A percentile compares a stretch with the other conserved stretches of the same genome.
Conservation (phyloP, 2,888 invertebrate species). For the Cataglyphis cursor region DNA sequence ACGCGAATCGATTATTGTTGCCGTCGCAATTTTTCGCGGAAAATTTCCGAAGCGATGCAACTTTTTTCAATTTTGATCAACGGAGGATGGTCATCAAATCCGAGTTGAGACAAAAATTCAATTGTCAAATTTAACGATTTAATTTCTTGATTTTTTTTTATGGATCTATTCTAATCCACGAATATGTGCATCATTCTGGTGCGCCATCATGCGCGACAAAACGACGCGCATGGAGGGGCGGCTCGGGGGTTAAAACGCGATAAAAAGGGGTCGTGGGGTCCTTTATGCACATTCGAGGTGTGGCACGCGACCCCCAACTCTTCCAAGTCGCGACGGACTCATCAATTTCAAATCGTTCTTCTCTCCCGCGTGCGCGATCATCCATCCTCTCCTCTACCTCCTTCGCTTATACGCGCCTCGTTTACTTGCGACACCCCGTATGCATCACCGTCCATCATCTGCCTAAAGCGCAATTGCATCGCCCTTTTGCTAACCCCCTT, state of each 20-base stretch:
- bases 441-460: conserved; percentile 50
- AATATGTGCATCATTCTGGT: conserved; percentile 54
- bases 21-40: not conserved
- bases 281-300: conserved; percentile 69
- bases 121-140: not conserved
- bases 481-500: conserved; percentile 48
- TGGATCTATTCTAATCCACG: conserved; percentile 42
- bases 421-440: conserved; percentile 56
- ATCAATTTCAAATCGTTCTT: conserved; percentile 83
- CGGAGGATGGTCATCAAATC: not conserved
- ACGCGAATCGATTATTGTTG: conserved; percentile 34
- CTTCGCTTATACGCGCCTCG: conserved; percentile 34
- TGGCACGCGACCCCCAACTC: conserved; percentile 80
- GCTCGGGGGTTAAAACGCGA: conserved; percentile 70
- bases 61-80: not conserved
- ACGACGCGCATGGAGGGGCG: conserved; percentile 54
- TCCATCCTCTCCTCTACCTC: conserved; percentile 58
- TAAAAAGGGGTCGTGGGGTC: conserved; percentile 73
- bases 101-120: not conserved
- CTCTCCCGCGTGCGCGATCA: conserved; percentile 60
- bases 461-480: conserved; percentile 70
- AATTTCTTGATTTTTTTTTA: not conserved
- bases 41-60: not conserved
- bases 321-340: conserved; percentile 73
- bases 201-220: conserved; percentile 43